phyloP scores from a whole-genome alignment of 2,888 invertebrate genomes.

The Tromatobia lineatoria region DNA sequence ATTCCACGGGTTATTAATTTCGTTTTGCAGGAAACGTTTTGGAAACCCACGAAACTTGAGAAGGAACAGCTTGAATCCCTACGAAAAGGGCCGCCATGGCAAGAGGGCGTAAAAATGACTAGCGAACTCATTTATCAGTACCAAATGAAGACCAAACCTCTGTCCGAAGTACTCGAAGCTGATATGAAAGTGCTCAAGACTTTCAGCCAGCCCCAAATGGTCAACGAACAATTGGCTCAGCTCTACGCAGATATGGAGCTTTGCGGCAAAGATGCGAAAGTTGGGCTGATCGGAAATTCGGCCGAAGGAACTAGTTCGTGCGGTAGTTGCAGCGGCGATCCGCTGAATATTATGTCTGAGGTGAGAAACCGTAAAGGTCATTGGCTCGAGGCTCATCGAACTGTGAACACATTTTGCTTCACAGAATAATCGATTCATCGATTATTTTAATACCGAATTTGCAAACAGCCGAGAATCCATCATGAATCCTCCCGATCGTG shows the following conservation, averaged over 20 bases:
- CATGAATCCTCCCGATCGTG: slow-evolving; percentile 32
- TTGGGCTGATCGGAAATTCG: slow-evolving; percentile 89
- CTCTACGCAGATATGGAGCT: slow-evolving; percentile 90
- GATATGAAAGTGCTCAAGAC: slow-evolving; percentile 88
- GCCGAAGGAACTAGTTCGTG: slow-evolving; percentile 85
- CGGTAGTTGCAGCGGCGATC: slow-evolving; percentile 81
- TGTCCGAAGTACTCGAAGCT: slow-evolving; percentile 88
- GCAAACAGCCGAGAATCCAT: slow-evolving; percentile 19
- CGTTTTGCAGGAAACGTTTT: slow-evolving; percentile 5
- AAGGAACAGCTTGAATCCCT: slow-evolving; percentile 64
- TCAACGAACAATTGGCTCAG: slow-evolving; percentile 91
- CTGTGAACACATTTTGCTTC: not conserved
- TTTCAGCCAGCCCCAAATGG: slow-evolving; percentile 88
- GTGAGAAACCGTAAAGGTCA: slow-evolving; percentile 75
- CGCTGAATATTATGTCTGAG: slow-evolving; percentile 77
- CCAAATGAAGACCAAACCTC: slow-evolving; percentile 87
- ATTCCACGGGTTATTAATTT: not conserved
- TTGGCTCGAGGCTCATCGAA: slow-evolving; percentile 2
- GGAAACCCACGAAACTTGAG: slow-evolving; percentile 16
- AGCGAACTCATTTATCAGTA: slow-evolving; percentile 91
- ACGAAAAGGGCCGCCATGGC: slow-evolving; percentile 89
- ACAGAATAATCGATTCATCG: not conserved
- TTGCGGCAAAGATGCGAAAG: slow-evolving; percentile 87
- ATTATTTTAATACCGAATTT: not conserved
- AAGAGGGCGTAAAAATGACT: slow-evolving; percentile 89